These are phyloP conservation scores for Peucedramus taeniatus DNA, from an alignment of 2,113 vertebrate species.

Conservation along the genomic window DNA sequence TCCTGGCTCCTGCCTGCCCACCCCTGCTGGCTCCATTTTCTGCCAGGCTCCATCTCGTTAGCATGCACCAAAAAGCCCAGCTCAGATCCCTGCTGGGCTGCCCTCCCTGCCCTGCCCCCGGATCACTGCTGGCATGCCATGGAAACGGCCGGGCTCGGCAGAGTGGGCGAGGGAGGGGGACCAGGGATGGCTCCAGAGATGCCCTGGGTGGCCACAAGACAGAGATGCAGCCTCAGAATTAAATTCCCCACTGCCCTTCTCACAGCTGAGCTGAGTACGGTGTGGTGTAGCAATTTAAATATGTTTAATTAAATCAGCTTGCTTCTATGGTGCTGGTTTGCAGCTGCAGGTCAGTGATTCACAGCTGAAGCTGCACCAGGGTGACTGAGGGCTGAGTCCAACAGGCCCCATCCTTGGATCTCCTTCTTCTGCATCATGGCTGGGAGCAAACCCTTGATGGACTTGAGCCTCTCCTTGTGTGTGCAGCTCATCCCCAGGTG, in stretches of 20 bases:
- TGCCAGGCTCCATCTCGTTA: not conserved
- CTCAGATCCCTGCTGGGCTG: not conserved
- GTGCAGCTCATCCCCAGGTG: not conserved
- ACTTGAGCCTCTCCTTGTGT: not conserved
- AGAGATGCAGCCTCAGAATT: not conserved
- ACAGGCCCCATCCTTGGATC: fast-evolving
- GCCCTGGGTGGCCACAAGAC: not conserved
- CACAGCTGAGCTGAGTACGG: not conserved
- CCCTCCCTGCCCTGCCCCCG: not conserved
- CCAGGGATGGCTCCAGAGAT: not conserved
- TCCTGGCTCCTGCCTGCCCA: not conserved
- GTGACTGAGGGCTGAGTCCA: not conserved
- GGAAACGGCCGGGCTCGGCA: not conserved
- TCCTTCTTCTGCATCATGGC: fast-evolving
- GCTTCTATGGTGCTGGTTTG: not conserved
- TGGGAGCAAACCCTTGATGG: not conserved
- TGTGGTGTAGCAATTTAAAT: not conserved
- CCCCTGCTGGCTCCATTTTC: not conserved
- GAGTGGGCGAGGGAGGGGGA: not conserved
- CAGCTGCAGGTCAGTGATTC: not conserved
- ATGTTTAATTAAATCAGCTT: not conserved
- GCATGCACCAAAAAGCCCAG: not conserved
- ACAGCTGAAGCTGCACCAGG: not conserved
- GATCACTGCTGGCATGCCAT: fast-evolving
- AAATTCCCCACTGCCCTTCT: not conserved